Evolutionary conservation across 2,888 invertebrate genomes (phyloP).

Genomic region (Clivina fossor): DNA sequence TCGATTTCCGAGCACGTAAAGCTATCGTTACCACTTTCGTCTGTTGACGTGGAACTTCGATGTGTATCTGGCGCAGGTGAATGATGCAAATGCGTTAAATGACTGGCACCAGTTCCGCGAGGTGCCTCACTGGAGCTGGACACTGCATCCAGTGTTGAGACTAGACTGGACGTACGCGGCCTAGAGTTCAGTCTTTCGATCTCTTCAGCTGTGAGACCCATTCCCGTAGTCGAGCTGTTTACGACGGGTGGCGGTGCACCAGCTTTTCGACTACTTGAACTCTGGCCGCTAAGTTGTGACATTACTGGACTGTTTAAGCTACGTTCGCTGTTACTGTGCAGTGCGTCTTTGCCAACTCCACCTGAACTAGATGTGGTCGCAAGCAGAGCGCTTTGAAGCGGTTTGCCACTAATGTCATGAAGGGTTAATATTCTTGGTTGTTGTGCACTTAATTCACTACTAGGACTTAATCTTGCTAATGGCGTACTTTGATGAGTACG

Average conservation of each 20-base stretch:
- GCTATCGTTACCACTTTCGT: constrained; percentile 94
- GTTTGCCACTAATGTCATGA: constrained; percentile 92
- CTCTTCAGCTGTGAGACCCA: constrained; percentile 90
- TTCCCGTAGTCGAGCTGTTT: constrained; percentile 69
- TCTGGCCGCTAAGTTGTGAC: constrained; percentile 87
- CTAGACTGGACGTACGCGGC: constrained; percentile 85
- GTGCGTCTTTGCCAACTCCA: constrained; percentile 83
- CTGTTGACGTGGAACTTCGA: constrained; percentile 80
- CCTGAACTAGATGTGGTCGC: constrained; percentile 89
- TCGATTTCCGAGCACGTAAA: constrained; percentile 98
- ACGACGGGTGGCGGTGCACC: constrained; percentile 68
- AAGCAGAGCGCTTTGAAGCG: constrained; percentile 82
- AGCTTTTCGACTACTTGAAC: constrained; percentile 77
- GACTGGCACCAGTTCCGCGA: constrained; percentile 66
- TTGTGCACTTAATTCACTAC: constrained; percentile 87
- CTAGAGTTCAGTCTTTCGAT: constrained; percentile 87
- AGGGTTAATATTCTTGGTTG: constrained; percentile 90
- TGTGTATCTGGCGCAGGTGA: constrained; percentile 73
- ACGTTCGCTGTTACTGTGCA: constrained; percentile 88
- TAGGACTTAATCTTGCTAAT: constrained; percentile 84
- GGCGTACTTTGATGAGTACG: constrained; percentile 88
- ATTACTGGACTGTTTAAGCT: constrained; percentile 90
- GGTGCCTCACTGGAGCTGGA: constrained; percentile 85
- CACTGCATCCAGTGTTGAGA: constrained; percentile 91
- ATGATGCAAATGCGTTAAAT: constrained; percentile 71